Percentiles rank a stretch among this genome's conserved stretches.
Evolutionary conservation across 2,797 vertebrate genomes (phyloP).

Genomic region (Lacerta bilineata): DNA sequence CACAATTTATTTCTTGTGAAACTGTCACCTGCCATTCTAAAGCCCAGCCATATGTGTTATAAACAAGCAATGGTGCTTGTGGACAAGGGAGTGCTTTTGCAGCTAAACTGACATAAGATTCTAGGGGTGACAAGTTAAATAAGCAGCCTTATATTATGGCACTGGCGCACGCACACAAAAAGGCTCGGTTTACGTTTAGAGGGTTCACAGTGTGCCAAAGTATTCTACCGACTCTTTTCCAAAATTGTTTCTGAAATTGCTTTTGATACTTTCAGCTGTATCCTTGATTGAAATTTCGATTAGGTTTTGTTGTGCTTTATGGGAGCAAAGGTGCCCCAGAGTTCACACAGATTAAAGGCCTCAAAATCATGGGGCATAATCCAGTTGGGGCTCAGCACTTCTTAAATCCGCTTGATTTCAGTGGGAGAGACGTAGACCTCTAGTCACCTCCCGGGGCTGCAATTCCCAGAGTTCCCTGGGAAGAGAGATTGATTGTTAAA

Average conservation of each 20-base stretch:
- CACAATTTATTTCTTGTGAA: not conserved
- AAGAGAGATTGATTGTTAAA: too few relatives aligned
- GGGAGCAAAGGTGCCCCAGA: not conserved
- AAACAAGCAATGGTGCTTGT: not conserved
- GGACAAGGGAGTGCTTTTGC: not conserved
- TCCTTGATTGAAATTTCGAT: conserved; percentile 11
- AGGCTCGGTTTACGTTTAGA: not conserved
- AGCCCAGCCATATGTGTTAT: not conserved
- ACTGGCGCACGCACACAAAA: not conserved
- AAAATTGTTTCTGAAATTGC: conserved; percentile 35
- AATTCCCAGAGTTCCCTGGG: too few relatives aligned
- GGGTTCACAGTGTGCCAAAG: not conserved
- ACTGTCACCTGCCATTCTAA: not conserved
- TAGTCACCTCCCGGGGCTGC: too few relatives aligned
- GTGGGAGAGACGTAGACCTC: not conserved
- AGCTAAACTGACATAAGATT: conserved; percentile 11
- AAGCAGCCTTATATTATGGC: not conserved
- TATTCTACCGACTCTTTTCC: conserved; percentile 4
- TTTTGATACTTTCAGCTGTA: conserved; percentile 11
- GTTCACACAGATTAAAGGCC: not conserved
- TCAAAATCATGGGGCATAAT: not conserved
- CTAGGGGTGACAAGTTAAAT: conserved; percentile 7
- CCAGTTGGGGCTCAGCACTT: too few relatives aligned
- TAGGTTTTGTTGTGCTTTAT: not conserved
- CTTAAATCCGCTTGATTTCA: not conserved